Conservation (phyloP, 2,888 invertebrate species). For the Nematopogon swammerdamellus region DNA sequence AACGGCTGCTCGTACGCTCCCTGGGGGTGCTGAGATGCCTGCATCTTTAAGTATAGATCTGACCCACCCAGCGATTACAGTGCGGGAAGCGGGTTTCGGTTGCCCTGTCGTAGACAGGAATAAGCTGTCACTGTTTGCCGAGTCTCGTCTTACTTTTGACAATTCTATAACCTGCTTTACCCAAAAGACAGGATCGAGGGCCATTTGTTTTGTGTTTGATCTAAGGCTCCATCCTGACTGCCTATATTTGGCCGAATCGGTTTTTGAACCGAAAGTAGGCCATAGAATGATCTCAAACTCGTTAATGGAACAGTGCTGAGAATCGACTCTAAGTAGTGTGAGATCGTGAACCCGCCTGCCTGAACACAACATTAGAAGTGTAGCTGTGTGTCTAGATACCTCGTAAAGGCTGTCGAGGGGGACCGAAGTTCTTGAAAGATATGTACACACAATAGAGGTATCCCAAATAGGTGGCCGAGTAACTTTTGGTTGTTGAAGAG, state of each 20-base stretch:
- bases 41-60: constrained; percentile 4
- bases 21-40: constrained; percentile 5
- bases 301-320: no score
- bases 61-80: constrained; percentile 2
- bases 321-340: constrained; percentile 3
- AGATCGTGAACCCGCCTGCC: constrained; percentile 11
- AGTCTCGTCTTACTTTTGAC: no score
- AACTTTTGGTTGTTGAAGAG: constrained; percentile 1
- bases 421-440: not conserved
- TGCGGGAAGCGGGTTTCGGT: not conserved
- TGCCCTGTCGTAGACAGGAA: no score
- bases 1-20: constrained; percentile 7
- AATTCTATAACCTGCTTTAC: no score
- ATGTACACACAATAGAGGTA: not conserved
- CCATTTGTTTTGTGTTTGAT: no score
- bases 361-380: constrained; percentile 8
- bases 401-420: not conserved
- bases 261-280: no score
- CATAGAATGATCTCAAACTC: no score
- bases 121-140: no score
- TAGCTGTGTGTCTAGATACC: not conserved
- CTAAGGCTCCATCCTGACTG: no score
- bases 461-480: not conserved
- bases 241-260: no score
- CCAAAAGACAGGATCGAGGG: no score